These are phyloP conservation scores for honey bee (Apis mellifera) DNA, from an alignment of 1,140 invertebrate species.

Conservation along the genomic window DNA sequence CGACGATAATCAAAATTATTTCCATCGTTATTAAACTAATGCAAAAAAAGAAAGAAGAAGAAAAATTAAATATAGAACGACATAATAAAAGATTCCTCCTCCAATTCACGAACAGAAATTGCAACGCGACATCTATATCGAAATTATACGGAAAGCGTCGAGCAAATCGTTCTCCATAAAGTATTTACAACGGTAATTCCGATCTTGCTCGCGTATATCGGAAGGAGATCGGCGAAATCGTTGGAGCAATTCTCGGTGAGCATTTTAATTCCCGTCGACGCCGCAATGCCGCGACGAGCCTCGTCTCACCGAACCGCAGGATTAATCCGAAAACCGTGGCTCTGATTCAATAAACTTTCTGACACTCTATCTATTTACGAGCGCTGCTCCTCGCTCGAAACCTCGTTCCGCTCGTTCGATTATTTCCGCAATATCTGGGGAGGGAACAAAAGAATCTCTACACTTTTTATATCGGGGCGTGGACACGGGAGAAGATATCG, in stretches of 20 bases:
- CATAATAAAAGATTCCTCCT: neutral
- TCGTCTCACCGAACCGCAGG: neutral
- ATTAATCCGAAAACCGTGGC: constrained; percentile 30
- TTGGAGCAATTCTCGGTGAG: neutral
- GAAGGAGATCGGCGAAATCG: no score
- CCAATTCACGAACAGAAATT: neutral
- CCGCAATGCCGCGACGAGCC: neutral
- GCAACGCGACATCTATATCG: neutral
- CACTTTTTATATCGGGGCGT: neutral
- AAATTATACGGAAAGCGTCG: neutral
- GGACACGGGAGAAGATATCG: neutral
- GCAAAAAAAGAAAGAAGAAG: neutral
- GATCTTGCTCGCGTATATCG: neutral
- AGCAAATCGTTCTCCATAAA: neutral
- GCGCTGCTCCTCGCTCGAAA: neutral
- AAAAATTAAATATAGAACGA: neutral
- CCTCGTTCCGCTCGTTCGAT: neutral
- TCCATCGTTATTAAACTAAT: accelerated
- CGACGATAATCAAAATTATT: neutral
- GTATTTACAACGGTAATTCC: no score
- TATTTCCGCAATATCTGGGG: neutral
- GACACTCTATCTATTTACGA: constrained; percentile 27
- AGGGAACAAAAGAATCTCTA: constrained; percentile 3
- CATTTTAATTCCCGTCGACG: neutral
- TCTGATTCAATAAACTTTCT: constrained; percentile 32